Evolutionary conservation across 1,140 invertebrate species (phyloP).

Genomic region (Euwallacea similis): DNA sequence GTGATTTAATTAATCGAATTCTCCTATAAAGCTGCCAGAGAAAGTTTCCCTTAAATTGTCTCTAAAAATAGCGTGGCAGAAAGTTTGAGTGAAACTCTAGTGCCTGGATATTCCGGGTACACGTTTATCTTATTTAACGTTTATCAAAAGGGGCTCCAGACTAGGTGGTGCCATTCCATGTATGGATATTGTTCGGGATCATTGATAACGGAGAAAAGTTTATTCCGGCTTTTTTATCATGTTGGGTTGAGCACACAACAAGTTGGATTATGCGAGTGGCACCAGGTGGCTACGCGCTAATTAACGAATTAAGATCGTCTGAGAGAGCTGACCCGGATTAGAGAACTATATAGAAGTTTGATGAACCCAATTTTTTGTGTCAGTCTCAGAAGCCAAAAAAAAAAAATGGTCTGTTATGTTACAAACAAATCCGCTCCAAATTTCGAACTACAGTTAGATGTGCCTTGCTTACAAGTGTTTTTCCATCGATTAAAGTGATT

Average conservation of each 20-base stretch:
- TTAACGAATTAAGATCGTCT: not conserved
- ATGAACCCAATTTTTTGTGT: slow-evolving; percentile 17
- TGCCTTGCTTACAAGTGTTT: slow-evolving; percentile 10
- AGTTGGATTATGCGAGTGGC: no score
- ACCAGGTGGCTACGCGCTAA: no score
- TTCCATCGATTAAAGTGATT: slow-evolving; percentile 21
- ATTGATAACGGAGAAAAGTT: not conserved
- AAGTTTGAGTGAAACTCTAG: slow-evolving; percentile 7
- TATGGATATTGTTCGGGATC: not conserved
- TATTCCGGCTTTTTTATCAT: not conserved
- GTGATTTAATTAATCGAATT: not conserved
- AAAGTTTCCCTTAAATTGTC: slow-evolving; percentile 8
- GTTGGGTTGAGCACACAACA: no score
- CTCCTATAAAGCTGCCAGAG: not conserved
- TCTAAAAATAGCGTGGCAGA: slow-evolving; percentile 11
- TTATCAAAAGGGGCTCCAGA: slow-evolving; percentile 12
- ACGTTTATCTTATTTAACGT: slow-evolving; percentile 13
- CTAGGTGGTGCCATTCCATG: slow-evolving; percentile 3
- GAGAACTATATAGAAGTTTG: slow-evolving; percentile 18
- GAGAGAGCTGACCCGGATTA: slow-evolving; percentile 11
- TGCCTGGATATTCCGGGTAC: slow-evolving; percentile 2
- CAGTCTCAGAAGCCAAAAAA: slow-evolving; percentile 7
- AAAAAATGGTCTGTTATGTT: slow-evolving; percentile 4
- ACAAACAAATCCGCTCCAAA: slow-evolving; percentile 18
- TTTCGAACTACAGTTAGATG: slow-evolving; percentile 20